Evolutionary conservation across 1,140 invertebrate species (phyloP).

Genomic region (Camponotus floridanus): DNA sequence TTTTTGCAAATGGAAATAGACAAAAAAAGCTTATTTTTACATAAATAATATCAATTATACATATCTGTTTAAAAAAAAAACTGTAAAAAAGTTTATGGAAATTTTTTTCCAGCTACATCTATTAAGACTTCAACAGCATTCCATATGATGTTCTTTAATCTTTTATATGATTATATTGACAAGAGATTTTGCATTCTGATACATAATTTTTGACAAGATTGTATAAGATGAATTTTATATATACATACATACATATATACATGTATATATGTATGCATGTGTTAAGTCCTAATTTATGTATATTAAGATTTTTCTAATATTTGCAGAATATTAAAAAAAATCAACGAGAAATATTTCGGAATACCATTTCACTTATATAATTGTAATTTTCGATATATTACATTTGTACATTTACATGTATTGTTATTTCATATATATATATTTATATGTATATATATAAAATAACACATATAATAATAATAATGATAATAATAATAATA

Average conservation of each 20-base stretch:
- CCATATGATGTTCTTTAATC: background rate
- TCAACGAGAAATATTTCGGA: constrained; percentile 10
- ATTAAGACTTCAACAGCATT: constrained; percentile 27
- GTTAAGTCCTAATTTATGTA: constrained; percentile 56
- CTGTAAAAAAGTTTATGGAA: background rate
- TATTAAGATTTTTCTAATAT: constrained; percentile 52
- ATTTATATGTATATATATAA: constrained; percentile 16
- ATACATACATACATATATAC: constrained; percentile 12
- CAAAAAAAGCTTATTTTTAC: constrained; percentile 27
- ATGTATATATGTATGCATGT: constrained; percentile 47
- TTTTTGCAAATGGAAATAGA: background rate
- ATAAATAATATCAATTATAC: background rate
- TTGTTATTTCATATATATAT: constrained; percentile 39
- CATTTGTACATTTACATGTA: constrained; percentile 52
- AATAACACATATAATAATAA: constrained; percentile 25
- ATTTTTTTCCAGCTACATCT: background rate
- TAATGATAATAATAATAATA: constrained; percentile 37
- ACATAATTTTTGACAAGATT: constrained; percentile 33
- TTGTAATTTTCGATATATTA: constrained; percentile 38
- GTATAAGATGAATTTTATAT: constrained; percentile 58
- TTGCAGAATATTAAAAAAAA: constrained; percentile 37
- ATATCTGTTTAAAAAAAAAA: background rate
- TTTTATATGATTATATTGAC: constrained; percentile 37
- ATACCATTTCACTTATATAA: constrained; percentile 20
- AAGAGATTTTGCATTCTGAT: background rate